Conservation (phyloP, 2,797 vertebrate genomes). For the Nannoperca obscura region DNA sequence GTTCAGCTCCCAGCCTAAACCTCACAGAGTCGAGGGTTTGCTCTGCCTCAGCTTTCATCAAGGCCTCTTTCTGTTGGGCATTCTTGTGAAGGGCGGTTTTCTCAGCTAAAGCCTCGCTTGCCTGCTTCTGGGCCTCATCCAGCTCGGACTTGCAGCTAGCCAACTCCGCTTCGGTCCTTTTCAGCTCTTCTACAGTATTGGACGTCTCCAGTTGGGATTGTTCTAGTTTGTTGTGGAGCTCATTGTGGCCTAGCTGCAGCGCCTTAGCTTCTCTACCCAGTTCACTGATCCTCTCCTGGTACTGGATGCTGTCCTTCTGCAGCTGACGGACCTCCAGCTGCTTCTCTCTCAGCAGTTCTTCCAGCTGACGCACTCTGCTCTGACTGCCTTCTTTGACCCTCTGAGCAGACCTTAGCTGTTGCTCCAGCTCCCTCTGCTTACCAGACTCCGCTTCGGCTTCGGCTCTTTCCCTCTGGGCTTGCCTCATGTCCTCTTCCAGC, state of each 20-base stretch:
- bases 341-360: slow-evolving; percentile 95
- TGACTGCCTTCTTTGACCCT: slow-evolving; percentile 87
- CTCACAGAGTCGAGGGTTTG: slow-evolving; percentile 90
- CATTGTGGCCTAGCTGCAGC: slow-evolving; percentile 85
- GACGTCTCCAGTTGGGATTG: slow-evolving; percentile 76
- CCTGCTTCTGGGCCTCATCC: slow-evolving; percentile 88
- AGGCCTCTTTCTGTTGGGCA: slow-evolving; percentile 81
- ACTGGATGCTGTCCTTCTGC: slow-evolving; percentile 93
- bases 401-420: slow-evolving; percentile 89
- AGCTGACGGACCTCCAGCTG: slow-evolving; percentile 95
- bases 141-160: slow-evolving; percentile 82
- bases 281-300: slow-evolving; percentile 93
- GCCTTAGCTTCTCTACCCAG: slow-evolving; percentile 90
- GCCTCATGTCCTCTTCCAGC: slow-evolving; percentile 93
- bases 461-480: slow-evolving; percentile 87
- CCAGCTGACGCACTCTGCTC: slow-evolving; percentile 90
- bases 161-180: slow-evolving; percentile 86
- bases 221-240: slow-evolving; percentile 86
- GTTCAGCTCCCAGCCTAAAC: slow-evolving; percentile 89
- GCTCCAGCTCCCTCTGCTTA: slow-evolving; percentile 89
- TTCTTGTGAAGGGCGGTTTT: slow-evolving; percentile 81
- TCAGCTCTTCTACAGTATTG: slow-evolving; percentile 82
- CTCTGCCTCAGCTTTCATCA: slow-evolving; percentile 86
- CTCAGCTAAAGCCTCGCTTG: slow-evolving; percentile 84
- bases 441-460: slow-evolving; percentile 86